These are phyloP conservation scores for Popillia japonica DNA, from an alignment of 1,140 invertebrate species.

Conservation along the genomic window DNA sequence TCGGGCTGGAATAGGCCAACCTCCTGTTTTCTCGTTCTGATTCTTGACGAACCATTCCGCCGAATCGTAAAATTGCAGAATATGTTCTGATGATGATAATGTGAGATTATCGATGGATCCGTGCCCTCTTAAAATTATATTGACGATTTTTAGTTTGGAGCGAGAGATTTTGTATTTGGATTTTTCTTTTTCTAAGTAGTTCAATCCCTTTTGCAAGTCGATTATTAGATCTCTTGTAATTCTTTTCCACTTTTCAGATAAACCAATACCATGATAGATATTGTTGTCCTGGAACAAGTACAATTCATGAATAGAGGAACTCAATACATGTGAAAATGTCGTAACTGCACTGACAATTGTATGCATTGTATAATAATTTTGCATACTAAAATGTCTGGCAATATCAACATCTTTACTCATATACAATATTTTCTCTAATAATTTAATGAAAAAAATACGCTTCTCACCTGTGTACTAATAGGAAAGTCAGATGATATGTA, in stretches of 20 bases:
- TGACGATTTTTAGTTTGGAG: conserved; percentile 77
- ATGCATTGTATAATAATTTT: too few relatives aligned
- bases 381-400: too few relatives aligned
- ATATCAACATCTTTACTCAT: too few relatives aligned
- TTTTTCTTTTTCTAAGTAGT: conserved; percentile 69
- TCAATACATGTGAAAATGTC: not conserved
- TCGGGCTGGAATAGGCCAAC: conserved; percentile 89
- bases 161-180: conserved; percentile 75
- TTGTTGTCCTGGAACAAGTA: conserved; percentile 69
- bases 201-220: conserved; percentile 90
- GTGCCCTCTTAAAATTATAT: conserved; percentile 76
- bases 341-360: not conserved
- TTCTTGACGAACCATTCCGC: conserved; percentile 92
- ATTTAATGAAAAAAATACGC: too few relatives aligned
- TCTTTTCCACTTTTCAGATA: conserved; percentile 75
- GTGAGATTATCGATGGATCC: conserved; percentile 85
- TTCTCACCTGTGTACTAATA: conserved; percentile 72
- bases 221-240: conserved; percentile 89
- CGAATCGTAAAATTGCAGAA: conserved; percentile 89
- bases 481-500: conserved; percentile 80
- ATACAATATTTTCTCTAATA: too few relatives aligned
- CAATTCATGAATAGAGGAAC: conserved; percentile 15
- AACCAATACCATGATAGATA: conserved; percentile 88
- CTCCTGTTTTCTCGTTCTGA: conserved; percentile 83
- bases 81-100: conserved; percentile 83